Evolutionary conservation across 2,888 invertebrate species (phyloP).

Genomic region (Phlogophora meticulosa): DNA sequence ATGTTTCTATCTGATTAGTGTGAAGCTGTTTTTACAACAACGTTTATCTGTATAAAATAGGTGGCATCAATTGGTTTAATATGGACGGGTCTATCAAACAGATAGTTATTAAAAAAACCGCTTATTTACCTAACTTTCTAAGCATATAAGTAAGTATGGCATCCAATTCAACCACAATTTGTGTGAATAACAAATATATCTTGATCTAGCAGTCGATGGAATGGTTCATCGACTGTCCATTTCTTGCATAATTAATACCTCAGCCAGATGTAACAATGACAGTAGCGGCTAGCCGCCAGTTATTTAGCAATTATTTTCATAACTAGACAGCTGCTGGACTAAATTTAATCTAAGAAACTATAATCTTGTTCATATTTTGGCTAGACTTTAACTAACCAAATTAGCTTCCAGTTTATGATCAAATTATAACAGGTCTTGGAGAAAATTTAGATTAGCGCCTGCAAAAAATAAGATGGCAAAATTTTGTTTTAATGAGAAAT

Average conservation of each 20-base stretch:
- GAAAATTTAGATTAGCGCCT: constrained; percentile 26
- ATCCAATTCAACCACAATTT: too few relatives aligned
- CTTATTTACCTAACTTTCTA: too few relatives aligned
- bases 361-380: not conserved
- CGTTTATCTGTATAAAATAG: too few relatives aligned
- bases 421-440: constrained; percentile 6
- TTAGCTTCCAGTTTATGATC: constrained; percentile 12
- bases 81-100: too few relatives aligned
- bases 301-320: constrained; percentile 22
- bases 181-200: constrained; percentile 7
- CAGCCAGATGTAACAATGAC: not conserved
- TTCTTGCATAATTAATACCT: constrained; percentile 14
- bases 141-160: too few relatives aligned
- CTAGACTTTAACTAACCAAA: constrained; percentile 7
- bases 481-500: not conserved
- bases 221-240: too few relatives aligned
- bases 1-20: too few relatives aligned
- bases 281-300: not conserved
- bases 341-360: constrained; percentile 28
- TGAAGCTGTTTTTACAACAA: too few relatives aligned
- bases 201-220: too few relatives aligned
- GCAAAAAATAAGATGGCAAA: constrained; percentile 8
- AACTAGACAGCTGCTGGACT: constrained; percentile 9
- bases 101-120: too few relatives aligned
- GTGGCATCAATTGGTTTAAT: too few relatives aligned